Conservation (phyloP, 2,797 vertebrate genomes). For the Yasuhikotakia modesta region DNA sequence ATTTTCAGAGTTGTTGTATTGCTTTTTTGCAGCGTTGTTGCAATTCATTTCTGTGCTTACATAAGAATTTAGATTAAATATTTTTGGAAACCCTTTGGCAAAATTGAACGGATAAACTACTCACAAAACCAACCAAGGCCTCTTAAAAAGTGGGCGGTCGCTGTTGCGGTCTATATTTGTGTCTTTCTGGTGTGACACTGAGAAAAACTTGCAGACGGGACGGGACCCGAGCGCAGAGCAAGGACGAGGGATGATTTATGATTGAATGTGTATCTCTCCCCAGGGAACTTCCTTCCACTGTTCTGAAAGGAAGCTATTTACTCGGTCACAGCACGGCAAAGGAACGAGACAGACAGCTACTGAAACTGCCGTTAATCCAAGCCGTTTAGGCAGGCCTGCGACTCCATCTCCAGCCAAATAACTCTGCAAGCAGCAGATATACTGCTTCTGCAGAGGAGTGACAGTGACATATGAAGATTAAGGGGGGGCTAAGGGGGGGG, state of each 20-base stretch:
- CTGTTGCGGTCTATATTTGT: no score
- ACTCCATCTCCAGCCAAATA: constrained; percentile 45
- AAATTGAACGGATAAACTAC: no score
- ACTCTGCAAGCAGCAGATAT: constrained; percentile 29
- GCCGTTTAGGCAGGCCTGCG: constrained; percentile 45
- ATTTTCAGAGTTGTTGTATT: no score
- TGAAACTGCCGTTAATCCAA: constrained; percentile 44
- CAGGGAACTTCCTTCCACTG: constrained; percentile 27
- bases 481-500: no score
- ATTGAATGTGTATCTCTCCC: constrained; percentile 36
- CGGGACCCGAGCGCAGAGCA: neutral
- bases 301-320: constrained; percentile 30
- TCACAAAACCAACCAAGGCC: no score
- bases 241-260: constrained; percentile 37
- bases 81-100: no score
- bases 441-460: constrained; percentile 47
- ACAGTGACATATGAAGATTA: constrained; percentile 56
- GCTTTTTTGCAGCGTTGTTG: no score
- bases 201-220: constrained; percentile 19
- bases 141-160: no score
- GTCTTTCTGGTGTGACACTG: neutral
- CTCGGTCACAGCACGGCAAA: constrained; percentile 20
- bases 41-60: no score
- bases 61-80: no score
- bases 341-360: constrained; percentile 30